Evolutionary conservation across 2,113 vertebrate species (phyloP), one percentile per base, ranked within the genome.

Genomic region (Eleginops maclovinus): DNA sequence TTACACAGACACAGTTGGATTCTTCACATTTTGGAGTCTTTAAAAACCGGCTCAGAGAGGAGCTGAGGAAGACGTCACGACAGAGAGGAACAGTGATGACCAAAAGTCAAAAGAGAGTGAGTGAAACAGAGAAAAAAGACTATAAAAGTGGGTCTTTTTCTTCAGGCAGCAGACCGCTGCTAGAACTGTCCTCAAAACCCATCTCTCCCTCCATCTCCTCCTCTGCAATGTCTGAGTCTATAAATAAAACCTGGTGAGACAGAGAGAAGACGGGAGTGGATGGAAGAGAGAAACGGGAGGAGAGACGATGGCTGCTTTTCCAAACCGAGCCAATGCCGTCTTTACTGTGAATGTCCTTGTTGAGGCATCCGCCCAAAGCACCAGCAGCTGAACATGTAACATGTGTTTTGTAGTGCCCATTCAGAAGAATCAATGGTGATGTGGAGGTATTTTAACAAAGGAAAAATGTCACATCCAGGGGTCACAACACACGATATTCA

Each of bases 1-100:
- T 65, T 13, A 69, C 41, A 56, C 51, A 40, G 44, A 77, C 86
- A 73, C 43, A 59, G 60, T 53, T 55, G 74, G 56, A 85, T 85
- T 90, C 81, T 90, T 92, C 86, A 91, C 84, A 91, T 87, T 36
- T 91, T 84, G 68, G 82, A 87, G 77, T 86, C 83, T 88, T 83
- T 72, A 70, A 86, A 36, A 90, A 90, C 68, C 76, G 80, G 80
- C 79, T 86, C 80, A 74, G 84, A 81, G 71, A 65, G 28, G 65
- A 90, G 83, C 63, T 70, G 79, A 86, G 91, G 92, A 93, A 91
- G 92, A 93, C 90, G 72, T 87, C 14, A 72, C 81, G 77, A 69
- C 54, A 63, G 58, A 67, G 53, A 56, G 17, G 55, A 78, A 43
- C n/a, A 47, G 50, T 12, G 58, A 55, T 13, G 60, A 65, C 15